Percentiles rank a stretch among this genome's conserved stretches.
phyloP scores from a whole-genome alignment of 2,888 invertebrate species.

The Erpobdella octoculata region DNA sequence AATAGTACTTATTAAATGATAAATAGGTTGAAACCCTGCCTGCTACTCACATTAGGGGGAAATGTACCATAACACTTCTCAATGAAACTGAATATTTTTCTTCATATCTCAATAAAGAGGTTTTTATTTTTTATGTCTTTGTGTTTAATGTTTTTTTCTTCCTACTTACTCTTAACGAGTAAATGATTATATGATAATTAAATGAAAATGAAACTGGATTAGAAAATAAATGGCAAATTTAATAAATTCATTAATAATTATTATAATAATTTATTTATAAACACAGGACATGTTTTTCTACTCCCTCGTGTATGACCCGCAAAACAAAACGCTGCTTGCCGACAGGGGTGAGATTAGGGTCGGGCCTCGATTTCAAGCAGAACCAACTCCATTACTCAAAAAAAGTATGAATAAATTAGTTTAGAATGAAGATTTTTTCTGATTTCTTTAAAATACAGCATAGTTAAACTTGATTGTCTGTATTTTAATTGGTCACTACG shows the following conservation, averaged over 20 bases:
- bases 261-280: conserved; percentile 52
- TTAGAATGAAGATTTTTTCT: background rate
- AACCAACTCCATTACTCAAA: conserved; percentile 62
- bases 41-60: conserved; percentile 96
- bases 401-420: conserved; percentile 58
- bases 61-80: conserved; percentile 94
- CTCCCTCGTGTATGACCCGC: conserved; percentile 97
- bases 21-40: conserved; percentile 80
- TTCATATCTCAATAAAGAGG: conserved; percentile 92
- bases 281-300: conserved; percentile 99
- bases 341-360: conserved; percentile 88
- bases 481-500: no score
- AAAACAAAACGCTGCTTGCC: conserved; percentile 93
- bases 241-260: background rate
- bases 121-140: conserved; percentile 46
- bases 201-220: background rate
- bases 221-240: background rate
- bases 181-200: background rate
- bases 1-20: background rate
- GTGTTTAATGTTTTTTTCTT: background rate
- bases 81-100: conserved; percentile 95
- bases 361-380: conserved; percentile 93
- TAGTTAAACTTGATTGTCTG: no score
- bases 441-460: no score
- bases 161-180: background rate